Conservation (phyloP, 1,140 invertebrate species). For the Pectinophora gossypiella region DNA sequence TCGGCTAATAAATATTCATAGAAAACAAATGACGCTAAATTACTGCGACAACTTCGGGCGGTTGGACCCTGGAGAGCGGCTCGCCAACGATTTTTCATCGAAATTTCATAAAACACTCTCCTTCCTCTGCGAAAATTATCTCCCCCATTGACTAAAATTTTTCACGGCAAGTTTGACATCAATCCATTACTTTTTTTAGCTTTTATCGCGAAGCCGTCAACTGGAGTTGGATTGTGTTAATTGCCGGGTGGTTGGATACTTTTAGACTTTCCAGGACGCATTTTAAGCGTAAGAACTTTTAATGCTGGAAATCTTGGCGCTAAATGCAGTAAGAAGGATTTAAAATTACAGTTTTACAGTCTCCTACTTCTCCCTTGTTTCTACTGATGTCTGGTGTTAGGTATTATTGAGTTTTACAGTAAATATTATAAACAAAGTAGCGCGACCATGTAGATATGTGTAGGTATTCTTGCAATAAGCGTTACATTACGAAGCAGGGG, state of each 20-base stretch:
- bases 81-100: slow-evolving; percentile 63
- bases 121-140: slow-evolving; percentile 63
- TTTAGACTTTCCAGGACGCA: slow-evolving; percentile 27
- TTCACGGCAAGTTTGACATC: slow-evolving; percentile 71
- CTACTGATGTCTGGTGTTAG: too few species aligned
- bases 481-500: too few species aligned
- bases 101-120: slow-evolving; percentile 67
- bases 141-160: slow-evolving; percentile 71
- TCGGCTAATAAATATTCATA: slow-evolving; percentile 66
- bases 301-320: slow-evolving; percentile 22
- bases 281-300: slow-evolving; percentile 42
- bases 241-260: slow-evolving; percentile 31
- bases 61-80: slow-evolving; percentile 35
- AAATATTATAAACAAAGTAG: too few species aligned
- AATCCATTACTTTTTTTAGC: slow-evolving; percentile 65
- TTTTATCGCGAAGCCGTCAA: slow-evolving; percentile 50
- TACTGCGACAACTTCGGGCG: slow-evolving; percentile 44
- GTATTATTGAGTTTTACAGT: too few species aligned
- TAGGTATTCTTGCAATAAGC: too few species aligned
- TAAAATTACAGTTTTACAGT: too few species aligned
- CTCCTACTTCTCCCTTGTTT: too few species aligned
- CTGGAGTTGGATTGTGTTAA: slow-evolving; percentile 63
- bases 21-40: slow-evolving; percentile 65
- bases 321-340: background rate
- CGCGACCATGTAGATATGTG: too few species aligned